Evolutionary conservation across 2,888 invertebrate species (phyloP).

Genomic region (Odontothrips loti): DNA sequence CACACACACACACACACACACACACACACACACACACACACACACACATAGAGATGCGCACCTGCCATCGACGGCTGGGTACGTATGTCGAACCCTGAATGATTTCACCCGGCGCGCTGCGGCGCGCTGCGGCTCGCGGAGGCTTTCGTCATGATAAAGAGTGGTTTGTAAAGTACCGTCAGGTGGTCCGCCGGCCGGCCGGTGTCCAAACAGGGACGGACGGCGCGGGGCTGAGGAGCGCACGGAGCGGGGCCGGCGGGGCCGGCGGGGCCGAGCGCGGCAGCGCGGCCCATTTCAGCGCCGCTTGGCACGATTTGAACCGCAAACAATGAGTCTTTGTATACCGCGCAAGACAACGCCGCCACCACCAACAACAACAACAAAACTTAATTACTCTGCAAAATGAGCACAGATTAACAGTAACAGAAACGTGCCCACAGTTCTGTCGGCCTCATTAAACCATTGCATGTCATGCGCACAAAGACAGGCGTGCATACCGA

Average conservation of each 20-base stretch:
- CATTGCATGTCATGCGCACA: no score
- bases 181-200: background rate
- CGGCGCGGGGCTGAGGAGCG: no score
- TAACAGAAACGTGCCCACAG: background rate
- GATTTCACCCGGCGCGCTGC: no score
- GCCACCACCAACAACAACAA: background rate
- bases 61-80: no score
- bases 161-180: background rate
- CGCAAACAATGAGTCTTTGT: slow-evolving; percentile 11
- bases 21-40: no score
- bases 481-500: no score
- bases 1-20: no score
- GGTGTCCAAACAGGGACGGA: background rate
- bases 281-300: background rate
- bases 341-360: background rate
- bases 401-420: background rate
- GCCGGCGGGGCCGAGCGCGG: background rate
- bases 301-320: slow-evolving; percentile 1
- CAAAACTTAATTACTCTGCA: background rate
- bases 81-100: no score
- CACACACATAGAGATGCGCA: no score
- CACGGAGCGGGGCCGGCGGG: background rate
- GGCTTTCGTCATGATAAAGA: no score
- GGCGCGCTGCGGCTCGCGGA: no score
- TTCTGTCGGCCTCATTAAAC: no score